Percentiles rank a stretch among this genome's conserved stretches.
Conservation (phyloP, 2,113 vertebrate genomes). For the Nanger granti region DNA sequence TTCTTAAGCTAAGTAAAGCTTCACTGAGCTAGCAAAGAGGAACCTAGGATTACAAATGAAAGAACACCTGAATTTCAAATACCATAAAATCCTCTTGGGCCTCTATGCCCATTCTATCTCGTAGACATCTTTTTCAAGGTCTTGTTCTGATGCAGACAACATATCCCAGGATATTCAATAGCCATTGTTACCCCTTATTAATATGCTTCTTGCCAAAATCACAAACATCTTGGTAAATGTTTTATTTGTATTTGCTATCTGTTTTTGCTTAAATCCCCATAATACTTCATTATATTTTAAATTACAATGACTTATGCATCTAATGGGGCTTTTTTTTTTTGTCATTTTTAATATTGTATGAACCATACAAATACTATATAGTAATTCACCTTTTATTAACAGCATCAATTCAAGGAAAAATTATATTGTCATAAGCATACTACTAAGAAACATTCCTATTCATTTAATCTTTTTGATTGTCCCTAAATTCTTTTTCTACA, state of each 20-base stretch:
- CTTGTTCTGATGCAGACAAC: neutral
- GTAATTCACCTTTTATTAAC: constrained; percentile 32
- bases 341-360: constrained; percentile 41
- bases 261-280: neutral
- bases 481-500: constrained; percentile 26
- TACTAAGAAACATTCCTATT: constrained; percentile 23
- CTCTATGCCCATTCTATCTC: neutral
- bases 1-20: neutral
- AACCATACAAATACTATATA: neutral
- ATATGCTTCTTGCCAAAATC: neutral
- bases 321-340: neutral
- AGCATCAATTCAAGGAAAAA: constrained; percentile 14
- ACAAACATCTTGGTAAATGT: neutral
- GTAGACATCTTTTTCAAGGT: neutral
- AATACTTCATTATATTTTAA: neutral
- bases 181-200: neutral
- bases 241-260: neutral
- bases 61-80: neutral
- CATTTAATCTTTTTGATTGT: neutral
- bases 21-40: neutral
- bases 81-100: neutral
- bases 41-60: neutral
- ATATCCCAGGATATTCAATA: neutral
- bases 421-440: neutral
- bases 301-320: neutral